phyloP scores from a whole-genome alignment of 2,113 vertebrate species.

The Peromyscus polionotus region DNA sequence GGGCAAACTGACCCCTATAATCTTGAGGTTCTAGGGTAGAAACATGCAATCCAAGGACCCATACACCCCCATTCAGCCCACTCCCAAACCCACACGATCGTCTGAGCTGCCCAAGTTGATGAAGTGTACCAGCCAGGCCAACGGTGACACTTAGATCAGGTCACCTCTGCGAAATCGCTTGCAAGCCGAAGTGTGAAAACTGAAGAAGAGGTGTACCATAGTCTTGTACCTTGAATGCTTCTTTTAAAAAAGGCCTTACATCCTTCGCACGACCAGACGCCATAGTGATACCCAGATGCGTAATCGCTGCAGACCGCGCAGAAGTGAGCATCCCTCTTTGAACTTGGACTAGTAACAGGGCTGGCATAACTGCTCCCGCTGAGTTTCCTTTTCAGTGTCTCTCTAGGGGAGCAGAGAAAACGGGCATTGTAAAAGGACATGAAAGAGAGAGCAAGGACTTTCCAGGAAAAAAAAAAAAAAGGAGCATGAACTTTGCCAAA shows the following conservation, averaged over 20 bases:
- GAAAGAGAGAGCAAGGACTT: background rate
- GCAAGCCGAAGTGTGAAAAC: slow-evolving; percentile 46
- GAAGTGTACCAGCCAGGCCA: background rate
- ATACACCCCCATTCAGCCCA: background rate
- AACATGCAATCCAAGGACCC: background rate
- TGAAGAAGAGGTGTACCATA: slow-evolving; percentile 14
- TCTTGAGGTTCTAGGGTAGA: background rate
- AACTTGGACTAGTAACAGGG: slow-evolving; percentile 85
- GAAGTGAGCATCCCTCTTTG: slow-evolving; percentile 95
- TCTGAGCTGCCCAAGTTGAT: background rate
- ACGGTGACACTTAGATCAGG: background rate
- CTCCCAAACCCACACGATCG: background rate
- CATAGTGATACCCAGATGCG: slow-evolving; percentile 99
- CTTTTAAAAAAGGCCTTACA: slow-evolving; percentile 99
- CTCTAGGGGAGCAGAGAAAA: slow-evolving; percentile 87
- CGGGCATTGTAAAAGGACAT: slow-evolving; percentile 53
- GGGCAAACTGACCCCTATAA: background rate
- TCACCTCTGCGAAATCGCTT: slow-evolving; percentile 4
- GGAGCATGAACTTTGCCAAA: background rate
- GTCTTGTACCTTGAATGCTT: slow-evolving; percentile 96
- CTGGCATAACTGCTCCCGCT: slow-evolving; percentile 85
- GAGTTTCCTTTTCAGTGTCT: slow-evolving; percentile 87
- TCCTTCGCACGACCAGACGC: slow-evolving; percentile 99
- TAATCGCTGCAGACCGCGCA: slow-evolving; percentile 98
- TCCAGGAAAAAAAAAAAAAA: background rate